phyloP scores from a whole-genome alignment of 2,888 invertebrate species.

The Balanococcus diminutus region DNA sequence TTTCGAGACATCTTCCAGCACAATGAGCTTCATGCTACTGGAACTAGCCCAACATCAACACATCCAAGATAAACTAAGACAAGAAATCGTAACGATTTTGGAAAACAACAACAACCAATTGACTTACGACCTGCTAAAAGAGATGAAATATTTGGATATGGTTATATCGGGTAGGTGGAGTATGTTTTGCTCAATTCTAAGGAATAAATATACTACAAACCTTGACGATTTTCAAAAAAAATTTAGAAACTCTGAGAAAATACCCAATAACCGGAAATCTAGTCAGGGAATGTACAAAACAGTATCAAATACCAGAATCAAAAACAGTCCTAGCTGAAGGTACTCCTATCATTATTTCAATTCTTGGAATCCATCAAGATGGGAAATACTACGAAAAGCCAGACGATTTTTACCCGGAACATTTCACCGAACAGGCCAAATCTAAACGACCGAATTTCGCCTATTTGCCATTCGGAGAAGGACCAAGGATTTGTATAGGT shows the following conservation, averaged over 20 bases:
- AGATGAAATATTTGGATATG: slow-evolving; percentile 67
- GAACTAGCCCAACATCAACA: slow-evolving; percentile 65
- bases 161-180: slow-evolving; percentile 65
- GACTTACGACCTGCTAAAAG: slow-evolving; percentile 66
- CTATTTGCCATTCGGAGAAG: slow-evolving; percentile 59
- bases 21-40: slow-evolving; percentile 67
- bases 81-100: slow-evolving; percentile 63
- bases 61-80: slow-evolving; percentile 64
- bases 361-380: slow-evolving; percentile 67
- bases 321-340: slow-evolving; percentile 64
- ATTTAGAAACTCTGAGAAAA: slow-evolving; percentile 66
- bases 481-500: slow-evolving; percentile 62
- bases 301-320: slow-evolving; percentile 64
- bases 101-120: slow-evolving; percentile 63
- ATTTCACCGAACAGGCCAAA: slow-evolving; percentile 66
- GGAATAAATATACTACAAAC: background rate
- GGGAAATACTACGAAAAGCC: slow-evolving; percentile 67
- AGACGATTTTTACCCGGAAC: slow-evolving; percentile 66
- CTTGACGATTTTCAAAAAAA: background rate
- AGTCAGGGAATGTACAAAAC: slow-evolving; percentile 64
- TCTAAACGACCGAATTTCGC: slow-evolving; percentile 63
- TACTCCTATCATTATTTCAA: slow-evolving; percentile 65
- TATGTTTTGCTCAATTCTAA: background rate
- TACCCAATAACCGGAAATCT: slow-evolving; percentile 67
- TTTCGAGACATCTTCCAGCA: slow-evolving; percentile 69